Base-by-base conservation (phyloP, 1,140 invertebrate species). In the Drosophila azteca region DNA sequence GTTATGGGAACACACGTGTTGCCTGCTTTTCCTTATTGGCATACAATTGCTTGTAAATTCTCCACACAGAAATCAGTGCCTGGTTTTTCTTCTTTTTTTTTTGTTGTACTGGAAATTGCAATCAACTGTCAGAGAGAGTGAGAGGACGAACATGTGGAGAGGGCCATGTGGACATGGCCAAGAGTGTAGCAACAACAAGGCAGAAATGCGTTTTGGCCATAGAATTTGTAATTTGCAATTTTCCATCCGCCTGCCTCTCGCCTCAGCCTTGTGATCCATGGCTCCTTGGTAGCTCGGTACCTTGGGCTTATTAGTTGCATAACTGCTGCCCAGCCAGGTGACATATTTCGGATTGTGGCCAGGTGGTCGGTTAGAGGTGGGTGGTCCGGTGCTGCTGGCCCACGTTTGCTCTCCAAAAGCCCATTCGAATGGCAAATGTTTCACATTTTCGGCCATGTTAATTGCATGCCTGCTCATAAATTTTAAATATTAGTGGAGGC, bases 41-140 rank as follows among this genome's bases (percentile, higher is more conserved):
- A 74, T 70, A 81, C 78, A 85, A 87, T 78, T 74, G 65, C 57
- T 75, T 79, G 62, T 79, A 88, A 82, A 87, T 88, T 64, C 83
- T 72, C 63, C 70, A 44, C 72, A 72, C 52, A 50, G 59, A 79
- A 87, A 87, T 87, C 83, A 71, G 45, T 66, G 62, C 63, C 29
- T 64, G 29, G 17, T 20, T 45, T 58, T n/a, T n/a, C n/a, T n/a
- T n/a, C n/a, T n/a, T n/a, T n/a, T n/a, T 29, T 58, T 61, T 13
- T 17, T 48, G 49, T 60, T 62, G 2, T 9, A 50, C 24, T 77
- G 73, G 60, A 75, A 87, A 82, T 76, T 79, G 70, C 82, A 82
- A 68, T 82, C 79, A 69, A 62, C 39, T 55, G 57, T 61, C 73
- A 49, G 55, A 50, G 44, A 24, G 41, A 9, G 17, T 6, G 9